phyloP scores from a whole-genome alignment of 2,113 vertebrate species.

The Bubo scandiacus region DNA sequence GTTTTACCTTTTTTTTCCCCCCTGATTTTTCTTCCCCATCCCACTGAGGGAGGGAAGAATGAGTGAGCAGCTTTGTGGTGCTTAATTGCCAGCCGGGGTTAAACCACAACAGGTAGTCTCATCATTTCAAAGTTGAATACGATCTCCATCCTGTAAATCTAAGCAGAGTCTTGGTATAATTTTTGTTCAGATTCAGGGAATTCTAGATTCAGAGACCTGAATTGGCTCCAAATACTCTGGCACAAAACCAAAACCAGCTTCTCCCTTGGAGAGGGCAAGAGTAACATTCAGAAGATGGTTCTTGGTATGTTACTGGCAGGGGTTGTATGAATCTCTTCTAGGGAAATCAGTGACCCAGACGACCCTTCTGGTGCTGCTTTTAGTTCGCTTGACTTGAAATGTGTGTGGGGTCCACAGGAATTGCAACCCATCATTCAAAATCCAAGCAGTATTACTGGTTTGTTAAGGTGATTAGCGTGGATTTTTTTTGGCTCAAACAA shows the following conservation, averaged over 20 bases:
- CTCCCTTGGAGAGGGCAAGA: not conserved
- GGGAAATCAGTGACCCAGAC: fast-evolving
- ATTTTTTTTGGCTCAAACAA: not conserved
- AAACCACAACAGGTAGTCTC: not conserved
- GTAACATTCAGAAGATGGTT: not conserved
- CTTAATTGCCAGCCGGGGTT: no score
- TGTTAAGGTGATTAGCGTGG: not conserved
- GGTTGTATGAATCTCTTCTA: not conserved
- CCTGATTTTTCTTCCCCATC: no score
- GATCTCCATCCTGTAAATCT: not conserved
- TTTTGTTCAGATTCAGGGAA: not conserved
- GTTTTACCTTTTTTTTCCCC: no score
- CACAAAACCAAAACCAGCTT: not conserved
- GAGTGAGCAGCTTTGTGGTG: no score
- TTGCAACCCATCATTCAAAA: not conserved
- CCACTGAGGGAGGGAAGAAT: no score
- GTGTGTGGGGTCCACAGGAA: not conserved
- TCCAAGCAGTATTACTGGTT: not conserved
- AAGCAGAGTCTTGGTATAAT: not conserved
- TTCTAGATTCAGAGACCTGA: not conserved
- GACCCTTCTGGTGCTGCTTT: not conserved
- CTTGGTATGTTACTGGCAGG: not conserved
- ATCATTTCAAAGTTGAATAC: not conserved
- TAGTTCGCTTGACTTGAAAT: not conserved
- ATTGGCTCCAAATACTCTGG: not conserved